phyloP scores from a whole-genome alignment of 2,113 vertebrate genomes.

The Sula dactylatra region DNA sequence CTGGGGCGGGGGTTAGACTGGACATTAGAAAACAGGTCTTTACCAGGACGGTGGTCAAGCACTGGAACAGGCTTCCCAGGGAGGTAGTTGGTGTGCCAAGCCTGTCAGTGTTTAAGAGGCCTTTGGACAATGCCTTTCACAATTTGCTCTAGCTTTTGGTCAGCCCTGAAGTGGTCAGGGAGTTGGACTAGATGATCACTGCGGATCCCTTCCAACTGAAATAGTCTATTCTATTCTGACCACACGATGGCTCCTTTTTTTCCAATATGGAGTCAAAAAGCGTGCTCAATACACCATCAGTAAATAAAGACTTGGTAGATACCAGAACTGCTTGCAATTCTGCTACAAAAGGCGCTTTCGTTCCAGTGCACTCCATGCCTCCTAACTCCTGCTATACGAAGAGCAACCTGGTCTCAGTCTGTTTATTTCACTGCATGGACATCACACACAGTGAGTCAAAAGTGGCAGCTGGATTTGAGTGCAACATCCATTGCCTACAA shows the following conservation, averaged over 20 bases:
- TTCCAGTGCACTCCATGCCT: background rate
- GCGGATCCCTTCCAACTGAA: background rate
- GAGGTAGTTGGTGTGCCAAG: background rate
- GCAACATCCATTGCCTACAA: background rate
- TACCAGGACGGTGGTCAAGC: background rate
- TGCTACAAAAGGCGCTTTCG: background rate
- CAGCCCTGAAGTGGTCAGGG: background rate
- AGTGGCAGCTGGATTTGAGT: background rate
- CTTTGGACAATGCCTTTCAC: background rate
- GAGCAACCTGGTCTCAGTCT: background rate
- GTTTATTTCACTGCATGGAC: background rate
- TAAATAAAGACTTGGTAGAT: background rate
- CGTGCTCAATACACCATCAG: background rate
- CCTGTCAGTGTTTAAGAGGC: background rate
- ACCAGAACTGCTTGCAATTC: background rate
- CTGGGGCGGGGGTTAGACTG: background rate
- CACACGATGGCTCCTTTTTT: background rate
- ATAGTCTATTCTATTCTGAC: background rate
- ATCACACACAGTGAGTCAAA: background rate
- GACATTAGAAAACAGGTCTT: background rate
- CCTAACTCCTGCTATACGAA: background rate
- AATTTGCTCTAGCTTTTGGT: background rate
- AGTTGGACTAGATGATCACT: background rate
- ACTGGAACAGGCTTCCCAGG: background rate
- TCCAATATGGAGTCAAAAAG: background rate